phyloP scores from a whole-genome alignment of 2,888 invertebrate genomes.

The Caprella mutica region DNA sequence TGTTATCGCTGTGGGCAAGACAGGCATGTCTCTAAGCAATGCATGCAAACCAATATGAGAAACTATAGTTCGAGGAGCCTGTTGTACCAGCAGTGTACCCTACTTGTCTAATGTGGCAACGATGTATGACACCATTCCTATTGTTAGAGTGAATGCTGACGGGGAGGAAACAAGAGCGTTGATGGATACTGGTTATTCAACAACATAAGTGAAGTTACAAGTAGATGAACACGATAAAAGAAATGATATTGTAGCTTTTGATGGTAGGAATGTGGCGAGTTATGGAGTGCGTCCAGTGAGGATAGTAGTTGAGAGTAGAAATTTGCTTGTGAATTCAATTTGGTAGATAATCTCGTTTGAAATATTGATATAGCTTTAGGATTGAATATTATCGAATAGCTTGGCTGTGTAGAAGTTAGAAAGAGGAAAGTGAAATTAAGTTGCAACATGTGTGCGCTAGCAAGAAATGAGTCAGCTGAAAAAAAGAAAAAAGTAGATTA shows the following conservation, averaged over 20 bases:
- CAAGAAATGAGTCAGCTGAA: not conserved
- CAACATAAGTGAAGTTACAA: not conserved
- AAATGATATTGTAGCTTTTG: not conserved
- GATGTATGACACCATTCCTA: not conserved
- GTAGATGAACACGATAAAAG: not conserved
- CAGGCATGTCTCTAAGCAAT: not conserved
- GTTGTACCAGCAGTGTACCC: not conserved
- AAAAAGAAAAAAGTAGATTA: no score
- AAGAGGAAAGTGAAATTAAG: not conserved
- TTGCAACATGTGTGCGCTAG: no score
- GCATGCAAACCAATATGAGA: not conserved
- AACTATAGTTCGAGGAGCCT: not conserved
- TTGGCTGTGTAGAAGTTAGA: not conserved
- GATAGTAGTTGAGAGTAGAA: not conserved
- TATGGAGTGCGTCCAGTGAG: not conserved
- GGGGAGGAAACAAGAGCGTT: not conserved
- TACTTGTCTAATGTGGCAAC: not conserved
- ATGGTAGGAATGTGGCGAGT: constrained; percentile 8
- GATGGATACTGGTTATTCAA: constrained; percentile 8
- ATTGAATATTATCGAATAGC: not conserved
- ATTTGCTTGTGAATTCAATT: not conserved
- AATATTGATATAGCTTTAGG: not conserved
- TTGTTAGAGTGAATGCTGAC: not conserved
- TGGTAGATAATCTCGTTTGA: not conserved
- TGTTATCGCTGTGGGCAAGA: not conserved